These are phyloP conservation scores for Alexandromys fortis DNA, from an alignment of 2,113 vertebrate genomes.

Conservation along the genomic window DNA sequence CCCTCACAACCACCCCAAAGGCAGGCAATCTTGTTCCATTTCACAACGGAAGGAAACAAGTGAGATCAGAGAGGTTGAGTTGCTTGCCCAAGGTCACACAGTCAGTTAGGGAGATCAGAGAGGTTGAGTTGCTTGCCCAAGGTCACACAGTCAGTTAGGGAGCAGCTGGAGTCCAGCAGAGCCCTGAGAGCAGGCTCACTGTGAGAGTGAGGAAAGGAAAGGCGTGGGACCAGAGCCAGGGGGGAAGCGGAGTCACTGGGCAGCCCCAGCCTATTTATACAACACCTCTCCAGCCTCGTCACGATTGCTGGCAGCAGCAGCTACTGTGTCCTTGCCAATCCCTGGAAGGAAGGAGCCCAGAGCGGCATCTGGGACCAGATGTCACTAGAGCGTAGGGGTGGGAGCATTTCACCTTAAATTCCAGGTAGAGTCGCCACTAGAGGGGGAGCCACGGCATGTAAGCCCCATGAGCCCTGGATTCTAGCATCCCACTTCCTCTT, in stretches of 20 bases:
- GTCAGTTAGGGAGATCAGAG: slow-evolving; percentile 2
- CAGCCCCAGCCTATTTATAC: neutral
- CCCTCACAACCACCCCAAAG: neutral
- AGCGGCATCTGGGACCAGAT: neutral
- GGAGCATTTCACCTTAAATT: neutral
- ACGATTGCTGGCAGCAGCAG: neutral
- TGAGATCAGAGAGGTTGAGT: slow-evolving; percentile 1
- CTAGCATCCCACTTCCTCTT: neutral
- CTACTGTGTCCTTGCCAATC: slow-evolving; percentile 29
- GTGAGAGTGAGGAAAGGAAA: neutral
- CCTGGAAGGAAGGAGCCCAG: slow-evolving; percentile 27
- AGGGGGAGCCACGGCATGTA: rapidly evolving
- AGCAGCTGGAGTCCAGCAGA: neutral
- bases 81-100: neutral
- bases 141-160: neutral
- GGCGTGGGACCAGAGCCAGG: neutral
- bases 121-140: slow-evolving; percentile 5
- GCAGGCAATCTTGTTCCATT: neutral
- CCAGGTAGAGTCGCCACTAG: neutral
- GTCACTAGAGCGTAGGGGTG: rapidly evolving
- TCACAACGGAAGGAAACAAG: neutral
- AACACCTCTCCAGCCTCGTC: slow-evolving; percentile 1
- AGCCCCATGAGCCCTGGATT: rapidly evolving
- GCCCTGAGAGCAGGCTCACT: neutral
- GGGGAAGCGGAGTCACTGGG: neutral